These are phyloP conservation scores for Lepidothrix coronata DNA, from an alignment of 2,113 vertebrate genomes.

Conservation along the genomic window DNA sequence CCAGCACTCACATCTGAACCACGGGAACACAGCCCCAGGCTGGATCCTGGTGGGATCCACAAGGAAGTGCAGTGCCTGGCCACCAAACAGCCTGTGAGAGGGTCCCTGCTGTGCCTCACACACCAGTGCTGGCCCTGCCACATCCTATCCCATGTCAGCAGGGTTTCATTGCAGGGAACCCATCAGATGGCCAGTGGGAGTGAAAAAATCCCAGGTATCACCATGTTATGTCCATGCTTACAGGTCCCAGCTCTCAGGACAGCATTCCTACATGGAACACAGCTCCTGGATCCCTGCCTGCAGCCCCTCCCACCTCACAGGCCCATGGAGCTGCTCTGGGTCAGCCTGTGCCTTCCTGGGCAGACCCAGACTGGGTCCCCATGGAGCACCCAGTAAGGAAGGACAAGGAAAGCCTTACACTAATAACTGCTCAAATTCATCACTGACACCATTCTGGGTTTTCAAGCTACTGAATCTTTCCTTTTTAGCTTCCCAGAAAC, in stretches of 20 bases:
- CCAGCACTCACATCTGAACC: neutral
- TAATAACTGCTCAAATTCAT: neutral
- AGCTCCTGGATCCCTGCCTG: neutral
- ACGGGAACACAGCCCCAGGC: neutral
- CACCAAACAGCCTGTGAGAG: neutral
- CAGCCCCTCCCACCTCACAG: neutral
- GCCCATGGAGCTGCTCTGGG: neutral
- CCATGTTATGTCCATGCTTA: neutral
- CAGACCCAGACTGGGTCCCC: neutral
- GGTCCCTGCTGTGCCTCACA: neutral
- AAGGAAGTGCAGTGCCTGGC: neutral
- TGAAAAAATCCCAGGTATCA: neutral
- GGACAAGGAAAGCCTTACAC: neutral
- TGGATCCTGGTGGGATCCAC: neutral
- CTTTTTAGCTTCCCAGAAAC: neutral
- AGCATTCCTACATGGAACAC: neutral
- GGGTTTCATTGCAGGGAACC: neutral
- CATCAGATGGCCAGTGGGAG: neutral
- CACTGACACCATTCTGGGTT: neutral
- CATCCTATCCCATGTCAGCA: neutral
- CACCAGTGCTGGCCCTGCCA: rapidly evolving
- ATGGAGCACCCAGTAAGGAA: neutral
- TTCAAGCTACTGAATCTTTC: neutral
- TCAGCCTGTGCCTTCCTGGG: neutral
- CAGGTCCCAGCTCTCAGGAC: neutral